Conservation (phyloP, 2,797 vertebrate species). For the Anolis apletophallus region DNA sequence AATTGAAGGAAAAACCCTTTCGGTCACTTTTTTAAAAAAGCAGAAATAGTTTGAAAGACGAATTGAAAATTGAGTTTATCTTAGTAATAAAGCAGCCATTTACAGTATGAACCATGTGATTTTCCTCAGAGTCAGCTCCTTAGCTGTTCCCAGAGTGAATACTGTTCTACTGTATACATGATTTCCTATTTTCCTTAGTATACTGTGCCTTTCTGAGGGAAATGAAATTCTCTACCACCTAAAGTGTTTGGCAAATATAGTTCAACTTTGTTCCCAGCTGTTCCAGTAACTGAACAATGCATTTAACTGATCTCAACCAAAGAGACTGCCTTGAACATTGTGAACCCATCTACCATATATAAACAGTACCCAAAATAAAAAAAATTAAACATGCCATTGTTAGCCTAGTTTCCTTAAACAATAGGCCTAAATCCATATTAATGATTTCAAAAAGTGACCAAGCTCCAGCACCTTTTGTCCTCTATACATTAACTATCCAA, state of each 20-base stretch:
- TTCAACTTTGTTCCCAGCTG: constrained; percentile 23
- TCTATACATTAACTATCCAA: constrained; percentile 69
- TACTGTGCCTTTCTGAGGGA: constrained; percentile 1
- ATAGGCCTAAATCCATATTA: constrained; percentile 81
- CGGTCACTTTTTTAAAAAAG: constrained; percentile 14
- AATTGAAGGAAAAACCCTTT: constrained; percentile 20
- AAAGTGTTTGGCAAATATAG: not conserved
- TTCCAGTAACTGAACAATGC: constrained; percentile 14
- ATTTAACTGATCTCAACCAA: constrained; percentile 26
- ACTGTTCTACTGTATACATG: constrained; percentile 16
- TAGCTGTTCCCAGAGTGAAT: constrained; percentile 16
- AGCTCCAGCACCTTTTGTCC: constrained; percentile 75
- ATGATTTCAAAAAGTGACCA: constrained; percentile 77
- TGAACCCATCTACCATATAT: not conserved
- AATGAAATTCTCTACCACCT: constrained; percentile 18
- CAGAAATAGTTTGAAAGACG: constrained; percentile 52
- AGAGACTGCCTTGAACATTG: constrained; percentile 43
- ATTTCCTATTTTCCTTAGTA: constrained; percentile 35
- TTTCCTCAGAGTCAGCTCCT: constrained; percentile 23
- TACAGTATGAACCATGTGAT: constrained; percentile 29
- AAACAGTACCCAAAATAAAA: constrained; percentile 42
- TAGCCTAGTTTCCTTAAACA: constrained; percentile 82
- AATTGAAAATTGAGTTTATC: constrained; percentile 26
- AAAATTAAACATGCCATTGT: constrained; percentile 76
- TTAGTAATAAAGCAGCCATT: constrained; percentile 20